These are phyloP conservation scores for Copidosoma floridanum DNA, from an alignment of 1,140 invertebrate genomes.

Conservation along the genomic window DNA sequence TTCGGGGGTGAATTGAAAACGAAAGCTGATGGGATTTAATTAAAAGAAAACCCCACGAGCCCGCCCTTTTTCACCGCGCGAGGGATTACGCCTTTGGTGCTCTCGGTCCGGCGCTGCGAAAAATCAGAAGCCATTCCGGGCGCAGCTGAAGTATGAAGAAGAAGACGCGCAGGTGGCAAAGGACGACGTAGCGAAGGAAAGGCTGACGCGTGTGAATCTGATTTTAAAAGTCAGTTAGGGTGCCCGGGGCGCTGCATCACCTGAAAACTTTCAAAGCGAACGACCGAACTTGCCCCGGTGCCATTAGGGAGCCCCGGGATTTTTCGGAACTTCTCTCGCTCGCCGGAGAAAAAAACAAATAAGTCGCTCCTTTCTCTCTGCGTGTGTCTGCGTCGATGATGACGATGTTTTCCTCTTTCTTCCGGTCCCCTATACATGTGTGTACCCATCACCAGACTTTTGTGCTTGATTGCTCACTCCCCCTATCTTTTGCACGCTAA, in stretches of 20 bases:
- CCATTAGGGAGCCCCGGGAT: conserved; percentile 48
- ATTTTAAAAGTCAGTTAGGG: too few relatives aligned
- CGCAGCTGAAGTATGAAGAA: not conserved
- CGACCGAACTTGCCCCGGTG: conserved; percentile 42
- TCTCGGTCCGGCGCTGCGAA: not conserved
- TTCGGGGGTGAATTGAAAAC: conserved; percentile 46
- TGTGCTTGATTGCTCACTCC: too few relatives aligned
- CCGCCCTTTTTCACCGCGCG: conserved; percentile 15
- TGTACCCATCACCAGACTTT: not conserved
- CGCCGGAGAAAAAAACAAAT: too few relatives aligned
- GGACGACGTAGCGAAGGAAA: conserved; percentile 19
- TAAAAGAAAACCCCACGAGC: conserved; percentile 50
- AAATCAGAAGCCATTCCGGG: not conserved
- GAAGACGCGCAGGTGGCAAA: too few relatives aligned
- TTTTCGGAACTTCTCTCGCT: conserved; percentile 40
- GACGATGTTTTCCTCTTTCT: not conserved
- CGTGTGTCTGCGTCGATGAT: not conserved
- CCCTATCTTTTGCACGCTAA: too few relatives aligned
- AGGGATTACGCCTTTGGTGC: not conserved
- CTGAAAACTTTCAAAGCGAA: conserved; percentile 21
- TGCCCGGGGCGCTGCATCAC: conserved; percentile 16
- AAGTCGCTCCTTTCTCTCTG: conserved; percentile 11
- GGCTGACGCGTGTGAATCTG: too few relatives aligned
- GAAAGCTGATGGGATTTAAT: conserved; percentile 47
- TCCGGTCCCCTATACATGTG: not conserved